Evolutionary conservation across 2,888 invertebrate species (phyloP), one percentile per base, ranked within the genome.

Genomic region (Liopterus haemorrhoidalis): DNA sequence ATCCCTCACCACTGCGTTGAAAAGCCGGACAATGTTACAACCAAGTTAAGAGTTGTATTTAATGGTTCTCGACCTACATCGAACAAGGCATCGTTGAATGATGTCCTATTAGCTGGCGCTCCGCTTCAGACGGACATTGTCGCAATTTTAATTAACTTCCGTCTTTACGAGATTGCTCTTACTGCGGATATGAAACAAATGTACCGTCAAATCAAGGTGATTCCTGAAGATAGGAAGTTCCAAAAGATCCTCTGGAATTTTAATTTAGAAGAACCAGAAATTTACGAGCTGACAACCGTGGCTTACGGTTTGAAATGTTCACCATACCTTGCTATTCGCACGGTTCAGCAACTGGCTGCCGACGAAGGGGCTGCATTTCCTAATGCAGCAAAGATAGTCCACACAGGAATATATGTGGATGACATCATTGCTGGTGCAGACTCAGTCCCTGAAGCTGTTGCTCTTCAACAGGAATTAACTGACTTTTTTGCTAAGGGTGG

Each of bases 101-200:
- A 42, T 4, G 12, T 18, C 12, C 24, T 50, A 1, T 28, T 25
- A 20, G 12, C 30, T 4, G 48, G 48, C 5, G 42, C 48, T 6
- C 45, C 35, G 22, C 21, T 50, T 5, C 45, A 41, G 16, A 25
- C 31, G n/a, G 41, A 44, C 24, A 6, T 50, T 6, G 15, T 22
- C 5, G 31, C 22, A 6, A 30, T 48, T 2, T 24, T 50, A 16
- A 8, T 46, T 9, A 27, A 12, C 2, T 49, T 45, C 30, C 33
- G 46, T 4, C 20, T 45, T 4, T 35, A 37, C 18, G 11, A 19
- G 6, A 21, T 38, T 1, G 45, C 24, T 4, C 27, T 45, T 12
- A 37, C 41, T 8, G 21, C 45, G 2, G 50, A 50, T 30, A 44
- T 50, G 6, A 24, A 30, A 2, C 41, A 50, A 9, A 48, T 50